These are phyloP conservation scores for Steinernema khuongi DNA, from an alignment of 1,140 invertebrate species.

Conservation along the genomic window DNA sequence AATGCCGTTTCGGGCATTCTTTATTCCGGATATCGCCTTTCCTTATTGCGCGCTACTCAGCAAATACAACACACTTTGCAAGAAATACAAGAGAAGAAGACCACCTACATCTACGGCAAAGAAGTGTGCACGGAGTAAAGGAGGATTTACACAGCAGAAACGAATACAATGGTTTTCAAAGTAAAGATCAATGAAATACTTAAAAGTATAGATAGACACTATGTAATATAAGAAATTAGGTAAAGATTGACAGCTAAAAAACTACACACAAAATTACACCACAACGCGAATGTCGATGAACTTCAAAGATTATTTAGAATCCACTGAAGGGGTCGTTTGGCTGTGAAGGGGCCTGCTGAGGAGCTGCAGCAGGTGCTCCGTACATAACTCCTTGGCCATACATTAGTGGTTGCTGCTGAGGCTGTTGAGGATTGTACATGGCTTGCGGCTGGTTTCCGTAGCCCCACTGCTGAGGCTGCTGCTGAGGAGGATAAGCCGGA, in stretches of 20 bases:
- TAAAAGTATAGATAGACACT: neutral
- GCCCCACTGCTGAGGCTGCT: conserved; percentile 21
- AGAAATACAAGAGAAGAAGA: too few relatives aligned
- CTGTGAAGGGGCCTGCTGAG: neutral
- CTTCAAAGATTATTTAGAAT: conserved; percentile 6
- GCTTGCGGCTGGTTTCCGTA: conserved; percentile 5
- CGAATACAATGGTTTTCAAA: too few relatives aligned
- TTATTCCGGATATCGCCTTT: too few relatives aligned
- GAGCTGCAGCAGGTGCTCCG: conserved; percentile 11
- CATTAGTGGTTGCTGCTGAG: conserved; percentile 10
- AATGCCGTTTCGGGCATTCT: too few relatives aligned
- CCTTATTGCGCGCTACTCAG: too few relatives aligned
- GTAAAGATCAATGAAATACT: too few relatives aligned
- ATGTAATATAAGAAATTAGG: neutral
- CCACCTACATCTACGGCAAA: too few relatives aligned
- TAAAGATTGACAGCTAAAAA: neutral
- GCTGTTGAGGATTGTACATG: neutral
- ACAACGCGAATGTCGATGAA: conserved; percentile 2
- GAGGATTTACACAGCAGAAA: too few relatives aligned
- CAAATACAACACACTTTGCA: too few relatives aligned
- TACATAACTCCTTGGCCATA: conserved; percentile 25
- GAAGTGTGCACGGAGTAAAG: too few relatives aligned
- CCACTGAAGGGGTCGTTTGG: conserved; percentile 23
- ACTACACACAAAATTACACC: neutral
- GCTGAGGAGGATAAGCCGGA: neutral